Base-by-base conservation (phyloP, 2,797 vertebrate species). In the Sebastes baramenuke region DNA sequence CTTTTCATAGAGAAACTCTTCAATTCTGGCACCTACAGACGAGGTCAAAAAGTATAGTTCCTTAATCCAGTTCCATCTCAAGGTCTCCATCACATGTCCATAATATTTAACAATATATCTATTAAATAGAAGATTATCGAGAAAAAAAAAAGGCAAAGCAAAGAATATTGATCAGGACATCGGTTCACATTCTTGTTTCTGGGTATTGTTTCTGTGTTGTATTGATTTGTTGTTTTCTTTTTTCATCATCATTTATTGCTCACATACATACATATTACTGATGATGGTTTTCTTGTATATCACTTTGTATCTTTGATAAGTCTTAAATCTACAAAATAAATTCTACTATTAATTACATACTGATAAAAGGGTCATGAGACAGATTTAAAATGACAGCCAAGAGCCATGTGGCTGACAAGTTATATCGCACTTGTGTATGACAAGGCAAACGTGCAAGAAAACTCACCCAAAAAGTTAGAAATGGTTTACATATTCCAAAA, bases 1-100 rank as follows among this genome's bases (percentile, higher is more conserved):
- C 93, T 99, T 99, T 86, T 99, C 98, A 5, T 98, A 99, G 22
- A 99, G 96, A 91, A 98, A 99, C 91, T 99, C 98, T 78, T 99
- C 98, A n/a, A 99, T 97, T 78, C 98, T 96, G 86, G 97, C 97
- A 94, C 95, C 95, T 96, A 88, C 58, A 79, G 20, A 87, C 12
- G 66, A 66, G 68, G n/a, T 36, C 14, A 56, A 9, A 14, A 12
- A 72, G 8, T 52, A 52, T 9, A 52, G 20, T 20, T 52, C 49
- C 6, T 70, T 20, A 9, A 49, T 68, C 25, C 24, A 46, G 38
- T 46, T 11, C 1, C 2, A 16, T 22, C 27, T 60, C 14, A 59
- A 59, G 56, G 25, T 32, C 46, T 27, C 64, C 11, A 60, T 46
- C 8, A 64, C 42, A 54, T 12, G 59, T 54, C 42, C 59, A 62